Base-by-base conservation (phyloP, 2,113 vertebrate genomes). In the Tringa solitaria region DNA sequence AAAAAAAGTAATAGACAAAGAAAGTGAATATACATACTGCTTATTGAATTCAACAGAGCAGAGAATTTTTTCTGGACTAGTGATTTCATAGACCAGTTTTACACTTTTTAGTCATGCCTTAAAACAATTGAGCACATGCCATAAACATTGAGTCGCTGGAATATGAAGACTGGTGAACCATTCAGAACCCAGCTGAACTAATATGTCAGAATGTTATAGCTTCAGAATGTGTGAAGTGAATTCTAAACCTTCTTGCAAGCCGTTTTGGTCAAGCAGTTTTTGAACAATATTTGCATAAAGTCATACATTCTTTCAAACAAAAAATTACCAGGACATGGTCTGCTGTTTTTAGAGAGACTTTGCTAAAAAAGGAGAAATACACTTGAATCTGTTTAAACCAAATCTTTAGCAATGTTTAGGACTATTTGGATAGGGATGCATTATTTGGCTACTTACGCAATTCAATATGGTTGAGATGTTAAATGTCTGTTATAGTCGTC, bases 51-150 rank as follows among this genome's bases (percentile, higher is more conserved):
- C 97, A 97, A 70, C 63, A 48, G 35, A 98, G 94, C 94, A 97
- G 95, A 97, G 89, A 96, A 96, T 97, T 97, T 93, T 94, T 97
- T 97, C 96, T 97, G 90, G 87, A 93, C 84, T 93, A 84, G 59
- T 46, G 64, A 98, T 89, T 97, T 97, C 96, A 85, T 93, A 89
- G 83, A 95, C 91, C 72, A 87, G 91, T 96, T 98, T 98, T 94
- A 97, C 92, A 97, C 84, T 97, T 94, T 97, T 95, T 97, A 97
- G 96, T 97, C 97, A 96, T 96, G 95, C 91, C 96, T 97, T 98
- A 96, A 98, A 98, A 97, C 97, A 97, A 98, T 93, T 97, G 97
- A 98, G 95, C 93, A 97, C 95, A 83, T 70, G 91, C 96, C 60
- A 73, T 98, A 97, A 98, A 97, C 96, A 97, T 94, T 2, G 70